phyloP scores from a whole-genome alignment of 1,140 invertebrate genomes.

The Ridgeia piscesae region DNA sequence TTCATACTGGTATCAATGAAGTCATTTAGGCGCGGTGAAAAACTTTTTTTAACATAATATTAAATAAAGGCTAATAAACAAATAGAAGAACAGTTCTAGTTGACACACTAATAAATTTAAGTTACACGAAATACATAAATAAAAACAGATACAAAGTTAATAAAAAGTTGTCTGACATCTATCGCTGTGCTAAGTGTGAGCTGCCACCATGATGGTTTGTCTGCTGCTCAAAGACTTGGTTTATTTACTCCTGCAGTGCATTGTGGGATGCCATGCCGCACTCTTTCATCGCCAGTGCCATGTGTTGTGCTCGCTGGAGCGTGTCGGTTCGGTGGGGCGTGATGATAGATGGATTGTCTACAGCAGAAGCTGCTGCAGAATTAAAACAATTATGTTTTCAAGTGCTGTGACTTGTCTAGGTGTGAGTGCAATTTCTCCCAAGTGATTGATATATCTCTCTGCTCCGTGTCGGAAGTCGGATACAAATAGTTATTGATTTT shows the following conservation, averaged over 20 bases:
- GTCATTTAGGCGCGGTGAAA: too few relatives aligned
- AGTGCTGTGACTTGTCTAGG: not conserved
- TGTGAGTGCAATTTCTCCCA: not conserved
- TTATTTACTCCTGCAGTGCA: not conserved
- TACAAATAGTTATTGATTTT: not conserved
- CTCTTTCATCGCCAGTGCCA: not conserved
- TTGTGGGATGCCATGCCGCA: not conserved
- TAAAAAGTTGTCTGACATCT: too few relatives aligned
- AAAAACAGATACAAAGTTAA: too few relatives aligned
- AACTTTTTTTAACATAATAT: too few relatives aligned
- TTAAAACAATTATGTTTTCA: slow-evolving; percentile 1
- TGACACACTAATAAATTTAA: too few relatives aligned
- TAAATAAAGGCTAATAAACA: too few relatives aligned
- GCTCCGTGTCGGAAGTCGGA: not conserved
- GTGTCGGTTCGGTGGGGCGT: not conserved
- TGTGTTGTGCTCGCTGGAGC: not conserved
- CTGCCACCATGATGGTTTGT: not conserved
- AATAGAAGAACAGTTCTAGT: too few relatives aligned
- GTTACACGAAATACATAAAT: too few relatives aligned
- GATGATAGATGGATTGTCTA: not conserved
- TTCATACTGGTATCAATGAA: too few relatives aligned
- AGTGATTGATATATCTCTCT: not conserved
- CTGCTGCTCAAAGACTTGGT: not conserved
- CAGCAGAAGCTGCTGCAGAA: not conserved
- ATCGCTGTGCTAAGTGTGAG: not conserved